These are phyloP conservation scores for Perccottus glenii DNA, from an alignment of 2,113 vertebrate species.

Conservation along the genomic window DNA sequence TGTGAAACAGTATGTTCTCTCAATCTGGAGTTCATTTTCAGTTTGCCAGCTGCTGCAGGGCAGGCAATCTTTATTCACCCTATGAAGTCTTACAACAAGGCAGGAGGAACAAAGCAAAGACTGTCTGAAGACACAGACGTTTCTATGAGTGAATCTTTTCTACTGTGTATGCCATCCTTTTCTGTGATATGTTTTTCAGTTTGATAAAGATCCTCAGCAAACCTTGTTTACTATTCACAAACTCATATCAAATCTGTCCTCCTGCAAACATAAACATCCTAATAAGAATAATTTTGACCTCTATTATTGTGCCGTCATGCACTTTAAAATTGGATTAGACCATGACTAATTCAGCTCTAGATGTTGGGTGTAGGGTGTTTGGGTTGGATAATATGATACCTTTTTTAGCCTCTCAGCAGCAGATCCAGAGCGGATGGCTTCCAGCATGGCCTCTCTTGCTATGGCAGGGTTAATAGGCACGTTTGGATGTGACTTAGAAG, in stretches of 20 bases:
- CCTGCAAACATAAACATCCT: too few relatives aligned
- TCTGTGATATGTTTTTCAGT: constrained; percentile 7
- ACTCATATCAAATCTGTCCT: not conserved
- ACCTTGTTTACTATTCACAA: not conserved
- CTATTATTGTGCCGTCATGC: too few relatives aligned
- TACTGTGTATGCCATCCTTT: not conserved
- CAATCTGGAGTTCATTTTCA: constrained; percentile 43
- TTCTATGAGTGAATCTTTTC: constrained; percentile 12
- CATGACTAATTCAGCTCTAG: too few relatives aligned
- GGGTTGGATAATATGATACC: constrained; percentile 70
- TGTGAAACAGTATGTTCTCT: constrained; percentile 25
- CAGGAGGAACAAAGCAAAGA: constrained; percentile 25
- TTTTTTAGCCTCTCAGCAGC: constrained; percentile 89
- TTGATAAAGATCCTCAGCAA: not conserved
- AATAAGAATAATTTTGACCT: too few relatives aligned
- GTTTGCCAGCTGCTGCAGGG: constrained; percentile 33
- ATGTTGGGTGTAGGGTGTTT: too few relatives aligned
- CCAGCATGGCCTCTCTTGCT: constrained; percentile 86
- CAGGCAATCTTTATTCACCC: constrained; percentile 43
- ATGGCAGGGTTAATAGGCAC: constrained; percentile 51
- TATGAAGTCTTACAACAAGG: constrained; percentile 20
- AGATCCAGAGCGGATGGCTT: constrained; percentile 91
- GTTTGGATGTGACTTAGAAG: constrained; percentile 30
- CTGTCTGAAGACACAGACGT: constrained; percentile 31
- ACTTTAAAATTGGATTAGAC: too few relatives aligned